Evolutionary conservation across 2,113 vertebrate genomes (phyloP).

Genomic region (Neodon shergylaensis): DNA sequence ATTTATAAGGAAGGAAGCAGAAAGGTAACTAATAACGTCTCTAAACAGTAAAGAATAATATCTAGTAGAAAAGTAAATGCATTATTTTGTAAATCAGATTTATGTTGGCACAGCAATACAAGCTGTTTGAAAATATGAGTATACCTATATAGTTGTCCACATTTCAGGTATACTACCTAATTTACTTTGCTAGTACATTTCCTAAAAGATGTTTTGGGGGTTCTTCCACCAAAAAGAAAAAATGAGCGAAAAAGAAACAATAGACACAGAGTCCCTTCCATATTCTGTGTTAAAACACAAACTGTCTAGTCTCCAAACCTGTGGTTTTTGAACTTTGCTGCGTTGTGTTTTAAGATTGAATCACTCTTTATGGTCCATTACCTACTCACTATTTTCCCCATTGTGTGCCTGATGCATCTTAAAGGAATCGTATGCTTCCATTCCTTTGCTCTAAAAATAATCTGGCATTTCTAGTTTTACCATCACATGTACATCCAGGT

Average conservation of each 20-base stretch:
- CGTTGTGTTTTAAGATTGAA: slow-evolving; percentile 40
- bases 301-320: not conserved
- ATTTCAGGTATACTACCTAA: not conserved
- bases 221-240: not conserved
- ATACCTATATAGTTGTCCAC: not conserved
- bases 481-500: not conserved
- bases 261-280: not conserved
- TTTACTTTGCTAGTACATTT: slow-evolving; percentile 17
- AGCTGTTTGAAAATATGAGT: slow-evolving; percentile 7
- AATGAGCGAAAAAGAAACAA: not conserved
- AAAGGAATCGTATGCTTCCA: not conserved
- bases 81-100: slow-evolving; percentile 6
- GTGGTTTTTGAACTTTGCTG: slow-evolving; percentile 31
- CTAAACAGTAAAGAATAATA: slow-evolving; percentile 13
- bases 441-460: slow-evolving; percentile 14
- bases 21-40: not conserved
- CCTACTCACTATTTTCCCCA: not conserved
- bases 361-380: not conserved
- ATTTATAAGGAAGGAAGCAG: slow-evolving; percentile 27
- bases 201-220: not conserved
- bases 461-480: not conserved
- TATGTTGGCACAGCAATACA: not conserved
- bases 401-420: not conserved
- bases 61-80: slow-evolving; percentile 31
- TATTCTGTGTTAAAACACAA: not conserved